phyloP scores from a whole-genome alignment of 2,888 invertebrate species.

The Abrostola triplasia region DNA sequence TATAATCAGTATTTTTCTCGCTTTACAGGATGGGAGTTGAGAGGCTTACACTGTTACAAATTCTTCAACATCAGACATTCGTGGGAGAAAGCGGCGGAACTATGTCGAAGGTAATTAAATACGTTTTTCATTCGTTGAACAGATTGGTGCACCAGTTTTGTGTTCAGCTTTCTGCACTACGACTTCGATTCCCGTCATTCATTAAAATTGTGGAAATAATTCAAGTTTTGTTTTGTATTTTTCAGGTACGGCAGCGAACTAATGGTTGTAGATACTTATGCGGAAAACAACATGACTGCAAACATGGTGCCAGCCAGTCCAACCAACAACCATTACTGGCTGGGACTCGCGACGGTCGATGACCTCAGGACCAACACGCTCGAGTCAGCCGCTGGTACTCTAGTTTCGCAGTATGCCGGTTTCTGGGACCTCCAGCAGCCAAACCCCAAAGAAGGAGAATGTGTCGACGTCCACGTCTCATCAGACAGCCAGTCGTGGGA shows the following conservation, averaged over 20 bases:
- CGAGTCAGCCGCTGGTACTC: conserved; percentile 96
- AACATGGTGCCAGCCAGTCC: conserved; percentile 91
- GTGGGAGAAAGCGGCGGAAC: conserved; percentile 98
- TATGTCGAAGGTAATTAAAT: conserved; percentile 94
- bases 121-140: neutral
- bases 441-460: conserved; percentile 95
- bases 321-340: conserved; percentile 94
- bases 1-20: conserved; percentile 59
- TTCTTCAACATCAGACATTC: conserved; percentile 98
- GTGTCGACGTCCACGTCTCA: conserved; percentile 93
- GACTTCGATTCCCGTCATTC: neutral
- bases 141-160: conserved; percentile 1
- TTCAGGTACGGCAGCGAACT: conserved; percentile 97
- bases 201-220: no score
- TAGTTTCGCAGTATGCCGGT: conserved; percentile 97
- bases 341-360: conserved; percentile 96
- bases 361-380: conserved; percentile 97
- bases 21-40: conserved; percentile 96
- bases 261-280: conserved; percentile 96
- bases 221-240: conserved; percentile 44
- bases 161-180: conserved; percentile 1
- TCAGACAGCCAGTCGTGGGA: conserved; percentile 96
- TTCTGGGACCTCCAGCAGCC: conserved; percentile 98
- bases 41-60: conserved; percentile 97
- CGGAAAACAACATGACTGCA: conserved; percentile 97